Conservation (phyloP, 2,888 invertebrate species). For the Papilio elwesi region DNA sequence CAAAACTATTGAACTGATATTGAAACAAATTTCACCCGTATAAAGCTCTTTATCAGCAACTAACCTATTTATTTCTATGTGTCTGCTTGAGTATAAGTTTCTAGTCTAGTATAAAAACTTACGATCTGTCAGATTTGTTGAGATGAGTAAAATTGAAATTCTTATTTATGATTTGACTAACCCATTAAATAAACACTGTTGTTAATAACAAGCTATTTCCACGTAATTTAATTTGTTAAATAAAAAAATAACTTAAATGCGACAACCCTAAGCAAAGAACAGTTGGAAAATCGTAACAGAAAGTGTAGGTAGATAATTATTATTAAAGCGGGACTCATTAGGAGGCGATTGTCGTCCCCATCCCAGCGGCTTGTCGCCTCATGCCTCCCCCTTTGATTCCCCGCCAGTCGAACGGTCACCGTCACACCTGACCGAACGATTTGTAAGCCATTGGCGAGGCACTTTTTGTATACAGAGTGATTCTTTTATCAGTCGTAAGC, state of each 20-base stretch:
- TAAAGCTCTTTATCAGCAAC: too few relatives aligned
- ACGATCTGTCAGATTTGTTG: too few relatives aligned
- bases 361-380: slow-evolving; percentile 42
- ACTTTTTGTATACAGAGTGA: slow-evolving; percentile 64
- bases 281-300: slow-evolving; percentile 69
- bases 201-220: background rate
- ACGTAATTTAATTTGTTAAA: slow-evolving; percentile 1
- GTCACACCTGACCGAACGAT: slow-evolving; percentile 72
- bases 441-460: slow-evolving; percentile 67
- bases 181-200: background rate
- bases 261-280: slow-evolving; percentile 67
- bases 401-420: slow-evolving; percentile 53
- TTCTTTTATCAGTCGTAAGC: slow-evolving; percentile 39
- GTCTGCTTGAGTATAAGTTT: too few relatives aligned
- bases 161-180: too few relatives aligned
- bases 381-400: slow-evolving; percentile 39
- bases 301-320: slow-evolving; percentile 83
- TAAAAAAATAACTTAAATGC: slow-evolving; percentile 9
- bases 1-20: too few relatives aligned
- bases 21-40: too few relatives aligned
- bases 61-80: too few relatives aligned
- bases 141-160: too few relatives aligned
- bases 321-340: slow-evolving; percentile 80
- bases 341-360: slow-evolving; percentile 75
- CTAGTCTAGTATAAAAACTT: too few relatives aligned